phyloP scores from a whole-genome alignment of 2,888 invertebrate genomes.

The Merodon equestris region DNA sequence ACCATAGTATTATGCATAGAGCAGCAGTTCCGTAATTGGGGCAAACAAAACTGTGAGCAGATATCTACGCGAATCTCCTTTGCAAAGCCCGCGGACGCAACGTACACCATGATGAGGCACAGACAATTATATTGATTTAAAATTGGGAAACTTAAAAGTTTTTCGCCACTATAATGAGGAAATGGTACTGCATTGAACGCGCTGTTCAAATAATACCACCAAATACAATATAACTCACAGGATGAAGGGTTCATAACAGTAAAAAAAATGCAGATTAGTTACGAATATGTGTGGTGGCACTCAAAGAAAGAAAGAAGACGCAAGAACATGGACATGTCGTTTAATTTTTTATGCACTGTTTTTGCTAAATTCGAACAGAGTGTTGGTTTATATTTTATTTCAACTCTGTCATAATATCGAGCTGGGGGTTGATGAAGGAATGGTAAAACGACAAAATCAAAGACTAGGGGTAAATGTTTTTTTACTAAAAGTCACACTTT shows the following conservation, averaged over 20 bases:
- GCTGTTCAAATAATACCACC: no score
- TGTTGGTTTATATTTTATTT: no score
- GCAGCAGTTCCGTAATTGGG: slow-evolving; percentile 46
- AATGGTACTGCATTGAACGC: no score
- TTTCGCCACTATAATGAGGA: slow-evolving; percentile 36
- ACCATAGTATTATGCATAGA: slow-evolving; percentile 32
- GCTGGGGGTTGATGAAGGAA: slow-evolving; percentile 26
- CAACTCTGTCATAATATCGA: not conserved
- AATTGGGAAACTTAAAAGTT: slow-evolving; percentile 41
- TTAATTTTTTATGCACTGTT: no score
- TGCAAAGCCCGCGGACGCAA: slow-evolving; percentile 21
- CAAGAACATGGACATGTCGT: no score
- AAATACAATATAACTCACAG: no score
- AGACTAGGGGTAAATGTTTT: slow-evolving; percentile 43
- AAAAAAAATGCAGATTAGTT: no score
- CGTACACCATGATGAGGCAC: slow-evolving; percentile 13
- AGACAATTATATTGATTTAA: slow-evolving; percentile 22
- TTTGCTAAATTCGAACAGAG: no score
- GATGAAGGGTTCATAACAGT: no score
- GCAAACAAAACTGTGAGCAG: slow-evolving; percentile 56
- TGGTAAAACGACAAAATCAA: slow-evolving; percentile 41
- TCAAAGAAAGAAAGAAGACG: no score
- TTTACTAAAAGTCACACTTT: slow-evolving; percentile 52
- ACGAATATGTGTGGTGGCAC: no score
- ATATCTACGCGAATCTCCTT: not conserved